Conservation (phyloP, 2,888 invertebrate genomes). For the Oxytorus armatus region DNA sequence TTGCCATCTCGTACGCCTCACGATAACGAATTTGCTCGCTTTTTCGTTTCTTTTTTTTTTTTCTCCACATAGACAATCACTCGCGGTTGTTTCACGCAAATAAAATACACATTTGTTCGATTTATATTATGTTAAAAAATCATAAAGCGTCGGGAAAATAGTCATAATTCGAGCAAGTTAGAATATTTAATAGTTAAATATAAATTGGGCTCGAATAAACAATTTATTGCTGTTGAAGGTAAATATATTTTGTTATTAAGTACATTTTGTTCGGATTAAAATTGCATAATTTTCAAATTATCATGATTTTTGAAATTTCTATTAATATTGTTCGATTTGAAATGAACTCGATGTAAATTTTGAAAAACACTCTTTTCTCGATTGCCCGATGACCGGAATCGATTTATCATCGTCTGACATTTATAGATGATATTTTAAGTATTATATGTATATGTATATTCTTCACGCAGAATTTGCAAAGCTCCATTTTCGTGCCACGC, state of each 20-base stretch:
- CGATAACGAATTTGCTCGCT: slow-evolving; percentile 5
- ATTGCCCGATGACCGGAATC: neutral
- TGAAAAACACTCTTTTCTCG: neutral
- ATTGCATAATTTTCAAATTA: too few relatives aligned
- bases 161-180: too few relatives aligned
- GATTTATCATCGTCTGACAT: neutral
- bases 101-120: too few relatives aligned
- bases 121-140: too few relatives aligned
- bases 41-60: neutral
- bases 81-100: too few relatives aligned
- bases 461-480: neutral
- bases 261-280: too few relatives aligned
- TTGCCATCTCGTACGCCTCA: neutral
- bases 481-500: slow-evolving; percentile 2
- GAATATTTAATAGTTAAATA: too few relatives aligned
- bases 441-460: too few relatives aligned
- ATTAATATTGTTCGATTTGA: neutral
- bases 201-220: too few relatives aligned
- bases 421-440: slow-evolving; percentile 1
- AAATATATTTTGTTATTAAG: too few relatives aligned
- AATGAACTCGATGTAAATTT: neutral
- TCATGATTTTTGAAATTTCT: neutral
- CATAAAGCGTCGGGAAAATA: too few relatives aligned
- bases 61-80: neutral
- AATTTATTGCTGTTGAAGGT: too few relatives aligned